Conservation (phyloP, 2,888 invertebrate genomes). For the Dryococelus australis region DNA sequence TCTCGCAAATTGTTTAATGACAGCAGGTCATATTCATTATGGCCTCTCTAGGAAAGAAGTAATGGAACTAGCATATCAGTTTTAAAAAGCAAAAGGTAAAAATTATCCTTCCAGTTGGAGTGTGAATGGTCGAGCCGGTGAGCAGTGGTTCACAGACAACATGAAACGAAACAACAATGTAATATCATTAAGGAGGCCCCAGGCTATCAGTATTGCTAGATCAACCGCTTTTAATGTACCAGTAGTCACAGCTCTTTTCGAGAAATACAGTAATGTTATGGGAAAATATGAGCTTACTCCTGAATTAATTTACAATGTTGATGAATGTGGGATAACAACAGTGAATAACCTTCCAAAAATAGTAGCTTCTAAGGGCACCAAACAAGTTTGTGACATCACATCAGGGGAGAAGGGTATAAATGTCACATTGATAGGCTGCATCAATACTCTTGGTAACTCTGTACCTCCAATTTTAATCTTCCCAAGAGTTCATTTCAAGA, state of each 20-base stretch:
- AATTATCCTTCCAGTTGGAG: background rate
- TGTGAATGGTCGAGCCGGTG: background rate
- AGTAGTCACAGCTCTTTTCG: background rate
- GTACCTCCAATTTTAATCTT: constrained; percentile 19
- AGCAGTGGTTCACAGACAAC: background rate
- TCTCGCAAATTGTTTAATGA: background rate
- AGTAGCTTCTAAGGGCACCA: background rate
- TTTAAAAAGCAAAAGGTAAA: background rate
- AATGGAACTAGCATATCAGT: constrained; percentile 18
- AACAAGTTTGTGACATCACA: background rate
- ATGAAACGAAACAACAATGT: background rate
- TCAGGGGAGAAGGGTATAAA: background rate
- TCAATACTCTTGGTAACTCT: background rate
- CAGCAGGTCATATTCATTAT: background rate
- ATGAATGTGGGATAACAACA: background rate
- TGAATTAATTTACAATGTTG: background rate
- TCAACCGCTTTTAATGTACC: constrained; percentile 16
- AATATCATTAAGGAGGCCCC: background rate
- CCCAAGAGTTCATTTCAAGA: background rate
- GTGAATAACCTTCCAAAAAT: background rate
- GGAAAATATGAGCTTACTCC: background rate
- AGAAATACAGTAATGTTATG: background rate
- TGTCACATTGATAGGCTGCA: background rate
- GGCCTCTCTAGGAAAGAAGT: constrained; percentile 4
- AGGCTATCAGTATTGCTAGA: background rate